These are phyloP conservation scores for Oligia latruncula DNA, from an alignment of 2,888 invertebrate species.

Conservation along the genomic window DNA sequence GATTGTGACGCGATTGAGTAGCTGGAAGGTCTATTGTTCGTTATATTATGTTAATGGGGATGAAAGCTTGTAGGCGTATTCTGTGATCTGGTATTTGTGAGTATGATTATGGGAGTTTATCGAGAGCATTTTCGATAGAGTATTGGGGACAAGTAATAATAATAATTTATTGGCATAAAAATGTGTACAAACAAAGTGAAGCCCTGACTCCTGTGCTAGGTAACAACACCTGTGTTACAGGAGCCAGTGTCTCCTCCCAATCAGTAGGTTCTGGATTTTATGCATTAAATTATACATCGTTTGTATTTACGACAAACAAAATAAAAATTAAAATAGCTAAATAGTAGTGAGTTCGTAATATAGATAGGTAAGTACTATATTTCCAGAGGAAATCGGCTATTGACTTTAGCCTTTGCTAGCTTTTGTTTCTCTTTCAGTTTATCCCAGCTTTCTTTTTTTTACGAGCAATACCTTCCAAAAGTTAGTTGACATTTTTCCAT, in stretches of 20 bases:
- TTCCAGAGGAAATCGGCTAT: too few species aligned
- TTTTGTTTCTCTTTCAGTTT: background rate
- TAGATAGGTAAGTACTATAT: background rate
- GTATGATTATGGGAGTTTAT: background rate
- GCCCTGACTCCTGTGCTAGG: too few species aligned
- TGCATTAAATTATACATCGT: too few species aligned
- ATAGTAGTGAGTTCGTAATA: background rate
- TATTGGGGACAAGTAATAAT: background rate
- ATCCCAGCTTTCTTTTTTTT: background rate
- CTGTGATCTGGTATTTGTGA: background rate
- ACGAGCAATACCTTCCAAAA: background rate
- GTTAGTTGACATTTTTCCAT: background rate
- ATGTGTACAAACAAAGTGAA: too few species aligned
- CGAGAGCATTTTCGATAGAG: background rate
- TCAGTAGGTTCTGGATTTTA: too few species aligned
- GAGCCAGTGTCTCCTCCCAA: too few species aligned
- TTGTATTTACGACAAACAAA: too few species aligned
- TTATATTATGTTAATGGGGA: conserved; percentile 44
- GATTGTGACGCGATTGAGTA: conserved; percentile 65
- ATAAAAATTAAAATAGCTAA: too few species aligned
- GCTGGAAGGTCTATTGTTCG: conserved; percentile 59
- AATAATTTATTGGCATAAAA: too few species aligned
- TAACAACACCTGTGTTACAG: too few species aligned
- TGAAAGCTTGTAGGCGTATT: conserved; percentile 28
- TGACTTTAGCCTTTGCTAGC: background rate